These are phyloP conservation scores for Paramacrobiotus metropolitanus DNA, from an alignment of 1,140 invertebrate genomes.

Conservation along the genomic window DNA sequence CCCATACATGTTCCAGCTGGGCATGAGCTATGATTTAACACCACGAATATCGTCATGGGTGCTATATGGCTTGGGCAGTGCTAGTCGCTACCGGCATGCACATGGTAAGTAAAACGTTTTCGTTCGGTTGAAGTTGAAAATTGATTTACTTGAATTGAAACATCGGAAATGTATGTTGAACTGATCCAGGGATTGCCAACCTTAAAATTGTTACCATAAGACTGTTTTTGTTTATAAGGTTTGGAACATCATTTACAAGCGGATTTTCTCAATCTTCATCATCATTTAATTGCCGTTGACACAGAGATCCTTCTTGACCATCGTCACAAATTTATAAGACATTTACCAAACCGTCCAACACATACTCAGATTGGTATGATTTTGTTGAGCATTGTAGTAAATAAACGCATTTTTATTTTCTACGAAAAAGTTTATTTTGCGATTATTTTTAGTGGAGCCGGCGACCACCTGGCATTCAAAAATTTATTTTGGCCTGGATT, in stretches of 20 bases:
- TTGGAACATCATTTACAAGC: conserved; percentile 2
- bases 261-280: neutral
- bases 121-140: too few species aligned
- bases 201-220: too few species aligned
- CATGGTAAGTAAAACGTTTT: neutral
- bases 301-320: neutral
- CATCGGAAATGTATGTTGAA: too few species aligned
- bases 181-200: too few species aligned
- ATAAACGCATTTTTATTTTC: too few species aligned
- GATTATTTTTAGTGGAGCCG: neutral
- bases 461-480: neutral
- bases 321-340: neutral
- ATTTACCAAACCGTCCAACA: neutral
- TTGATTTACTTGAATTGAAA: too few species aligned
- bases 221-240: neutral
- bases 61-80: neutral
- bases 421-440: too few species aligned
- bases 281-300: neutral
- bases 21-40: neutral
- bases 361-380: neutral
- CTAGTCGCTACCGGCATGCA: neutral
- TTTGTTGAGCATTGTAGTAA: too few species aligned
- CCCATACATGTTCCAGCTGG: neutral
- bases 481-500: conserved; percentile 85
- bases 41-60: conserved; percentile 2